Conservation (phyloP, 2,113 vertebrate genomes). For the rabbit (Oryctolagus cuniculus) region DNA sequence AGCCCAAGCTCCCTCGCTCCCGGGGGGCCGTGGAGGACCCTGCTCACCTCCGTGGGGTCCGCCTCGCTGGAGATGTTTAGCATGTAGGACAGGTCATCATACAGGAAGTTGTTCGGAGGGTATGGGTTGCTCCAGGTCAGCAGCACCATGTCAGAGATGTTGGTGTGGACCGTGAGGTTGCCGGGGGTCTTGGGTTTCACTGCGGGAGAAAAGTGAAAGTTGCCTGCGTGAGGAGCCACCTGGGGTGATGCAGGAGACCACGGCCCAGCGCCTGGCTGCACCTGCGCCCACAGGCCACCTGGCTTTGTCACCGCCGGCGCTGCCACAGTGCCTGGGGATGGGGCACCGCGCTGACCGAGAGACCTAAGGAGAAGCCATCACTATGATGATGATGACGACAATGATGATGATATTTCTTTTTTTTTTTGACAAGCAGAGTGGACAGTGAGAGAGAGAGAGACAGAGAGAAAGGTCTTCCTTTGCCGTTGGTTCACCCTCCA, state of each 20-base stretch:
- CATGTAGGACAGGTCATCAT: constrained; percentile 71
- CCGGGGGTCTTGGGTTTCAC: constrained; percentile 85
- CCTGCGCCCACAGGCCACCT: neutral
- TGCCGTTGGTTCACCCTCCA: too few species aligned
- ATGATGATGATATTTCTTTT: too few species aligned
- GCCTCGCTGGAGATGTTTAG: constrained; percentile 83
- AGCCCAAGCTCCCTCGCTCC: neutral
- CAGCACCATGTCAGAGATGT: constrained; percentile 53
- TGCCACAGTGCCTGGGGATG: too few species aligned
- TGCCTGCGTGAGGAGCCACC: neutral
- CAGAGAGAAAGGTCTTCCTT: too few species aligned
- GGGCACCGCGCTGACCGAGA: fast-evolving
- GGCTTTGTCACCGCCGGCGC: too few species aligned
- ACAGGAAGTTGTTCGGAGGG: fast-evolving
- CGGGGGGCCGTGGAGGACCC: too few species aligned
- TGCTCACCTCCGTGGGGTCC: constrained; percentile 75
- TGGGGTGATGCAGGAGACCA: neutral
- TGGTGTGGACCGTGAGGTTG: constrained; percentile 70
- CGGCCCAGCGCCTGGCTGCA: neutral
- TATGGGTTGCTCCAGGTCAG: constrained; percentile 85
- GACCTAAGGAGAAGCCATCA: neutral
- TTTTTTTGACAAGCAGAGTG: too few species aligned
- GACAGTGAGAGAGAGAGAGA: too few species aligned
- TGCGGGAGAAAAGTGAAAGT: constrained; percentile 59
- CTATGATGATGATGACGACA: fast-evolving